Conservation (phyloP, 2,888 invertebrate species). For the Zaprionus lineosus region DNA sequence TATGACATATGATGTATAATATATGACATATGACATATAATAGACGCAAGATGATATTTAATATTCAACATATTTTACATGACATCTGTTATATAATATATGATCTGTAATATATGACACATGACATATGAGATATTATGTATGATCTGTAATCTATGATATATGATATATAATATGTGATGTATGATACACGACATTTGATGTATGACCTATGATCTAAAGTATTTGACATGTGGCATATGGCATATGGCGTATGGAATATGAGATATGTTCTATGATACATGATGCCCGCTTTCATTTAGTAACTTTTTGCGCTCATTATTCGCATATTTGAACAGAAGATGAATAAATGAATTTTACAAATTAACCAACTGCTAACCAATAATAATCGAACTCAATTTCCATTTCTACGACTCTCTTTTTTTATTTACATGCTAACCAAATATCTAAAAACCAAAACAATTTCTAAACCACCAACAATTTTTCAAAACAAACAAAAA, state of each 20-base stretch:
- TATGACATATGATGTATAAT: no score
- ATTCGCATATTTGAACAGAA: conserved; percentile 48
- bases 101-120: no score
- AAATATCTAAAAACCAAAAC: conserved; percentile 30
- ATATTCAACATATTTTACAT: no score
- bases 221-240: no score
- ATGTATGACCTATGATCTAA: no score
- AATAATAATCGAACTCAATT: conserved; percentile 70
- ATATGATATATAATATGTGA: conserved; percentile 1
- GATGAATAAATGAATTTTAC: conserved; percentile 20
- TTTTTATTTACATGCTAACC: conserved; percentile 76
- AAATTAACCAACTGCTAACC: conserved; percentile 72
- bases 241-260: no score
- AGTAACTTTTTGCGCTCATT: conserved; percentile 70
- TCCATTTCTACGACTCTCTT: conserved; percentile 74
- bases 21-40: no score
- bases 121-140: no score
- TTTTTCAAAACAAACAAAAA: conserved; percentile 22
- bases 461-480: conserved; percentile 36
- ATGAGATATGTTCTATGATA: neutral
- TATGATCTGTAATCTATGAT: conserved; percentile 1
- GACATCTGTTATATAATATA: no score
- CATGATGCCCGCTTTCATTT: conserved; percentile 57
- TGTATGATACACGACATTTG: no score
- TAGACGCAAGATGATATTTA: neutral